phyloP scores from a whole-genome alignment of 2,113 vertebrate species.

The Python bivittatus region DNA sequence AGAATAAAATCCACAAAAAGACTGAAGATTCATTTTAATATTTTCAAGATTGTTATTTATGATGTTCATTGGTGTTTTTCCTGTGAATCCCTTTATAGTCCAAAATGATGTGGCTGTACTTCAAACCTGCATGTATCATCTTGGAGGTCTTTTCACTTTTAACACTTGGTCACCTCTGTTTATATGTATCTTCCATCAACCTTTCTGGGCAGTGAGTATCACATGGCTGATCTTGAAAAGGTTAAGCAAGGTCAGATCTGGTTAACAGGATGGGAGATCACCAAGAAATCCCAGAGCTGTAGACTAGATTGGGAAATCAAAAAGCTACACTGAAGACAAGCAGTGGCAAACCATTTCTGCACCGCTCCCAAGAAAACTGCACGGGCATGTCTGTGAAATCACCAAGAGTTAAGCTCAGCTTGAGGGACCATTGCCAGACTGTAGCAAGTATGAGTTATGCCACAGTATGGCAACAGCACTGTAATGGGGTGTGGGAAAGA shows the following conservation, averaged over 20 bases:
- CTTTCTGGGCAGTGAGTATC: no score
- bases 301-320: no score
- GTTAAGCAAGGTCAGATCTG: no score
- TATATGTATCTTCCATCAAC: no score
- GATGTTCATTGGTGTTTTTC: neutral
- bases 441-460: neutral
- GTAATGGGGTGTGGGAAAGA: no score
- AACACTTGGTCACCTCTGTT: no score
- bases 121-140: neutral
- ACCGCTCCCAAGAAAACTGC: neutral
- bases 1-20: constrained; percentile 17
- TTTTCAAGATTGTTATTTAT: neutral
- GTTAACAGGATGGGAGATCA: no score
- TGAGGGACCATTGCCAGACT: neutral
- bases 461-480: neutral
- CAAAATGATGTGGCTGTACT: neutral
- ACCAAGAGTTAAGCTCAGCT: neutral
- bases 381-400: neutral
- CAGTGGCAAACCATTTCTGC: neutral
- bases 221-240: no score
- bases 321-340: no score
- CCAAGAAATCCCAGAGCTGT: no score
- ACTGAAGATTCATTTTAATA: constrained; percentile 7
- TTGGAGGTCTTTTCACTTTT: no score
- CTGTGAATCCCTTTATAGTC: neutral